Conservation (phyloP, 2,797 vertebrate species). For the Halcyon chelicuti region DNA sequence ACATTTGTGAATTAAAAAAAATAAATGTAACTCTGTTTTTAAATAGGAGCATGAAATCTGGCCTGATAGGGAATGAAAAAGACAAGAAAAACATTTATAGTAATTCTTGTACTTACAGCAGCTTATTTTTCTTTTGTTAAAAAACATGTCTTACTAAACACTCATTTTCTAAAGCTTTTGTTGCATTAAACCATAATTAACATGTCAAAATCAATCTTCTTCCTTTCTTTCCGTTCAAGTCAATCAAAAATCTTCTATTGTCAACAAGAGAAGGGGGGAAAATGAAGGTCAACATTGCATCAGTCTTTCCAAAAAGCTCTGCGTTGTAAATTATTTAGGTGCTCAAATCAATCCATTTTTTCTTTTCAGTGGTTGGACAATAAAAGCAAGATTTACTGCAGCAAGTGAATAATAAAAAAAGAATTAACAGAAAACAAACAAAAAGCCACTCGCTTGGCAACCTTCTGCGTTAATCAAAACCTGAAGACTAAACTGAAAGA, state of each 20-base stretch:
- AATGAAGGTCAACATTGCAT: constrained; percentile 64
- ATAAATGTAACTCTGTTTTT: not conserved
- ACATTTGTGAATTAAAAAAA: constrained; percentile 18
- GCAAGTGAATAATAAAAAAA: constrained; percentile 82
- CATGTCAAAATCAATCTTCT: constrained; percentile 49
- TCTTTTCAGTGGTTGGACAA: constrained; percentile 75
- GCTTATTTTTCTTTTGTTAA: constrained; percentile 50
- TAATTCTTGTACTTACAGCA: constrained; percentile 4
- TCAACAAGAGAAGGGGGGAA: not conserved
- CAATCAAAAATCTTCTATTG: constrained; percentile 60
- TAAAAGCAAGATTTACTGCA: constrained; percentile 82
- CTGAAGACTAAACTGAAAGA: constrained; percentile 75
- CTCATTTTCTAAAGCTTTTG: constrained; percentile 55
- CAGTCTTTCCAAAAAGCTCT: constrained; percentile 61
- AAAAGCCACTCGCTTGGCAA: constrained; percentile 77
- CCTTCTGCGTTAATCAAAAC: constrained; percentile 81
- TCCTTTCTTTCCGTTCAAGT: constrained; percentile 19
- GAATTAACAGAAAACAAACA: constrained; percentile 84
- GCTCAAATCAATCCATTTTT: constrained; percentile 79
- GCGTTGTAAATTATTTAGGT: constrained; percentile 80
- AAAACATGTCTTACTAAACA: constrained; percentile 16
- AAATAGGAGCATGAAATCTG: constrained; percentile 29
- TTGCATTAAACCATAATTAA: constrained; percentile 53
- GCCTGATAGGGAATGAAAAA: constrained; percentile 11
- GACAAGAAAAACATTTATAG: constrained; percentile 34